Evolutionary conservation across 2,797 vertebrate genomes (phyloP).

Genomic region (Neostethus bicornis): DNA sequence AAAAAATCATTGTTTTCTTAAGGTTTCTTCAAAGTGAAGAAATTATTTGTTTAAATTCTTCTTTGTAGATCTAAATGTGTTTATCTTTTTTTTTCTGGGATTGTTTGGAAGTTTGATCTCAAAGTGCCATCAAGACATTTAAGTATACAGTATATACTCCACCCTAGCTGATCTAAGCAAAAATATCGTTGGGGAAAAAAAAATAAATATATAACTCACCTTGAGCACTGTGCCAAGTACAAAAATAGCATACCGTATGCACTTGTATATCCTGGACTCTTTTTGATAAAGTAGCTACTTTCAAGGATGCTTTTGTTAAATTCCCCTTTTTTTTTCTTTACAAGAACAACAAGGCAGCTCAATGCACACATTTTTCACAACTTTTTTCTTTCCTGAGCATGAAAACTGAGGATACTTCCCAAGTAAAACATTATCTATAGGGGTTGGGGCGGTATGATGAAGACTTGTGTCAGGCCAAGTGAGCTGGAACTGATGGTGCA

Average conservation of each 20-base stretch:
- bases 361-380: conserved; percentile 45
- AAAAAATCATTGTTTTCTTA: conserved; percentile 33
- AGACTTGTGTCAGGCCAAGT: conserved; percentile 77
- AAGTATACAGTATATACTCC: conserved; percentile 12
- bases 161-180: conserved; percentile 38
- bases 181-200: conserved; percentile 45
- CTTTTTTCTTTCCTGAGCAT: conserved; percentile 59
- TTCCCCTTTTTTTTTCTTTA: conserved; percentile 28
- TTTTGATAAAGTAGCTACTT: conserved; percentile 24
- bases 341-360: conserved; percentile 20
- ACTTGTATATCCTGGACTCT: not conserved
- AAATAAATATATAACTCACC: conserved; percentile 22
- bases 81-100: conserved; percentile 29
- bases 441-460: conserved; percentile 64
- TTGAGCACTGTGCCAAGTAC: not conserved
- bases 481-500: conserved; percentile 80
- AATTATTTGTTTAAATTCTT: conserved; percentile 45
- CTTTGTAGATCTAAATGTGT: conserved; percentile 39
- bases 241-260: not conserved
- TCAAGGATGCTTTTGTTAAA: conserved; percentile 14
- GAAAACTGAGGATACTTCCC: conserved; percentile 57
- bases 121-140: conserved; percentile 13
- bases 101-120: conserved; percentile 33
- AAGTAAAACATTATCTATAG: conserved; percentile 64
- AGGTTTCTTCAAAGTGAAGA: conserved; percentile 34